Evolutionary conservation across 2,888 invertebrate genomes (phyloP).

Genomic region (Chironomus tentans): DNA sequence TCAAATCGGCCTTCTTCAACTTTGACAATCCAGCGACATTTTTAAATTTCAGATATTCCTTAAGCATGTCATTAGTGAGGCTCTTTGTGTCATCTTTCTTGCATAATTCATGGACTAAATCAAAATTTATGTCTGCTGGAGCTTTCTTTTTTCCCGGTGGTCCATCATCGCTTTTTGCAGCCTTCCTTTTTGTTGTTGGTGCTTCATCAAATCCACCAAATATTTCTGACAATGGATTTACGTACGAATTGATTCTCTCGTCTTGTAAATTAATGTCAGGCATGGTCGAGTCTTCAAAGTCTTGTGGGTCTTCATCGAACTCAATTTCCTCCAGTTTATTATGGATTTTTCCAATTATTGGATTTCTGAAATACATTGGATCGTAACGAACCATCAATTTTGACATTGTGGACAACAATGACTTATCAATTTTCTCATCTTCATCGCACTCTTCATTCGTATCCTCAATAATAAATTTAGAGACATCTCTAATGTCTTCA

Average conservation of each 20-base stretch:
- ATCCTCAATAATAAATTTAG: constrained; percentile 40
- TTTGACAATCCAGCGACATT: neutral
- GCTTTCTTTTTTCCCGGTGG: neutral
- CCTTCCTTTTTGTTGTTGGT: constrained; percentile 1
- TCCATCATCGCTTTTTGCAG: neutral
- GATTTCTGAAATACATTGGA: constrained; percentile 58
- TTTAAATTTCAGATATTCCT: neutral
- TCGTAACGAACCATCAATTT: constrained; percentile 51
- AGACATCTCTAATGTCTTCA: constrained; percentile 33
- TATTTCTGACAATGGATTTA: constrained; percentile 29
- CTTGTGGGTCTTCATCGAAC: constrained; percentile 41
- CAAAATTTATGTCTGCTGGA: neutral
- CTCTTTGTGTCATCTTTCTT: neutral
- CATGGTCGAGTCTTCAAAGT: constrained; percentile 30
- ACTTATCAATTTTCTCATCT: constrained; percentile 44
- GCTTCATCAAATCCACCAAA: constrained; percentile 8
- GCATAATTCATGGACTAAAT: neutral
- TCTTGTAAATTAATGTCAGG: constrained; percentile 36
- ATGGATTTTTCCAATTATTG: constrained; percentile 53
- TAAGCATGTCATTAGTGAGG: neutral
- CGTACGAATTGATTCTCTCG: constrained; percentile 34
- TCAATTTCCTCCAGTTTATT: constrained; percentile 58
- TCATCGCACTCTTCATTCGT: constrained; percentile 45
- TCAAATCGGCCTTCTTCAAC: neutral
- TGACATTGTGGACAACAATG: constrained; percentile 51